phyloP scores from a whole-genome alignment of 2,888 invertebrate species.

The Hyles lineata region DNA sequence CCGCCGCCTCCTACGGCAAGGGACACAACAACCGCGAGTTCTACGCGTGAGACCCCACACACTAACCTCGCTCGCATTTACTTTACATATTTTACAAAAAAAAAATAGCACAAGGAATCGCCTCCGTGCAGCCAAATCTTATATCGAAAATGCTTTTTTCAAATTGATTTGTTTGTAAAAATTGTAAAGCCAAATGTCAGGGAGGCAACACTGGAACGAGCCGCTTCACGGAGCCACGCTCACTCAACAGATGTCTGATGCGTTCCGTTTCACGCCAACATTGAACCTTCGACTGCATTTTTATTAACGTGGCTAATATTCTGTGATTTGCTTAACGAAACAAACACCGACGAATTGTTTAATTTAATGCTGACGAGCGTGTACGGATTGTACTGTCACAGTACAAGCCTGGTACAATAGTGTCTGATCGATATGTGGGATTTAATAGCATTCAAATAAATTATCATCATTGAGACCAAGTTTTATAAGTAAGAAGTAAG shows the following conservation, averaged over 20 bases:
- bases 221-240: constrained; percentile 39
- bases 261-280: constrained; percentile 47
- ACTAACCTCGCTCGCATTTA: not conserved
- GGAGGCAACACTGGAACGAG: not conserved
- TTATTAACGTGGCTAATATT: constrained; percentile 75
- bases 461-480: constrained; percentile 75
- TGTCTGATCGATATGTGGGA: constrained; percentile 50
- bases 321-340: constrained; percentile 59
- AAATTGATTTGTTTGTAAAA: not conserved
- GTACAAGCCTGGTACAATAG: constrained; percentile 70
- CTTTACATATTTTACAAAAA: not conserved
- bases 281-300: constrained; percentile 39
- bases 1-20: constrained; percentile 95
- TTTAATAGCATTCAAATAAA: constrained; percentile 50
- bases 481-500: constrained; percentile 56
- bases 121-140: not conserved
- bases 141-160: too few species aligned
- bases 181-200: constrained; percentile 14
- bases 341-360: constrained; percentile 53
- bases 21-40: constrained; percentile 96
- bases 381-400: constrained; percentile 74
- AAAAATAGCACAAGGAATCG: not conserved
- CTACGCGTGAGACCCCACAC: constrained; percentile 93
- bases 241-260: constrained; percentile 50
- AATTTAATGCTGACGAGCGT: constrained; percentile 43